Base-by-base conservation (phyloP, 2,888 invertebrate genomes). In the Synergus itoensis region DNA sequence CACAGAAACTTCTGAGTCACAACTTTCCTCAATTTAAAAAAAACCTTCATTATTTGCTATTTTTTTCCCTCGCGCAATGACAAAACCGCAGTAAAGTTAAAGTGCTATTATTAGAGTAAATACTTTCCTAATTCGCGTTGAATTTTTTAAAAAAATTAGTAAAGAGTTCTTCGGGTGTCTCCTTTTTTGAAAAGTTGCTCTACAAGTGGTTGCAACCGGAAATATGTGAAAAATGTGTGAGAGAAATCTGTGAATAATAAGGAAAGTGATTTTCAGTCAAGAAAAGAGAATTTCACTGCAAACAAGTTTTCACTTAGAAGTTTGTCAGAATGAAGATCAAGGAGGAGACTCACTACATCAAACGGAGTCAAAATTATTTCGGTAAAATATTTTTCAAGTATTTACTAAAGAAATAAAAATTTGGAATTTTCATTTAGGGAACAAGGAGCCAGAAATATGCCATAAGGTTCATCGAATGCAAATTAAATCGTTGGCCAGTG, bases 321-420 rank as follows among this genome's bases (percentile, higher is more conserved):
- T 62, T 60, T 40, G 1, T 57, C 78, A 88, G 84, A 67, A 91
- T 91, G 91, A 90, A 86, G 84, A 90, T 91, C 81, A 89, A 89
- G 78, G 90, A 90, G 80, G 91, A 91, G 78, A 90, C 86, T 83
- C 89, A 87, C 43, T 90, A 84, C 79, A 87, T 88, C 40, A 90
- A 89, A 81, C 86, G 88, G 78, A 90, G 90, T 85, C 84, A 88
- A 69, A 88, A 90, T 36, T 90, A 90, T 78, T 90, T 91, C 64
- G 91, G 91, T 90, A 88, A 89, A 57, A 79, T 84, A 83, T 78
- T 63, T 64, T 69, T 73, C 63, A 45, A 69, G 57, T 18, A 2
- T 28, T 62, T 45, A 43, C 2, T 18, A 12, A 11, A n/a, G 53
- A n/a, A n/a, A 1, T 53, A n/a, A 53, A n/a, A 9, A 4, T 53